Conservation (phyloP, 2,797 vertebrate species). For the Pseudochaenichthys georgianus region DNA sequence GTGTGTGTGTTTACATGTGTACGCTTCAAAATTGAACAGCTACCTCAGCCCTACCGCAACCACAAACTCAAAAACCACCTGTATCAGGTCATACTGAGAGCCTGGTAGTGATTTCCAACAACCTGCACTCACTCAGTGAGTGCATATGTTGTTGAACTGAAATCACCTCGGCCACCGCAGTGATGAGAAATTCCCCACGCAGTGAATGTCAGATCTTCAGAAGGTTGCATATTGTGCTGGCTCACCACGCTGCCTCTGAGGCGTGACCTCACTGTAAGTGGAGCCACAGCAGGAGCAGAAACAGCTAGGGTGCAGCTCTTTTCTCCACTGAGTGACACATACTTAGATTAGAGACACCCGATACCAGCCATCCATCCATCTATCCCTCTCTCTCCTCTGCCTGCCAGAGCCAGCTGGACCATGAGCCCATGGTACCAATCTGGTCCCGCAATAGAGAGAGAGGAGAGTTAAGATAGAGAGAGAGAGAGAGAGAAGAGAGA, state of each 20-base stretch:
- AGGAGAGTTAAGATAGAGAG: no score
- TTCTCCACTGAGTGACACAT: conserved; percentile 69
- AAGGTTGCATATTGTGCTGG: conserved; percentile 57
- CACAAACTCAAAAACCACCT: conserved; percentile 46
- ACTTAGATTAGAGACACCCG: conserved; percentile 74
- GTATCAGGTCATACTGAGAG: conserved; percentile 47
- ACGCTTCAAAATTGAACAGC: conserved; percentile 30
- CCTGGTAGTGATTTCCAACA: conserved; percentile 23
- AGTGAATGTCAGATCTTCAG: conserved; percentile 38
- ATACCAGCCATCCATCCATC: conserved; percentile 60
- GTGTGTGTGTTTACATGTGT: conserved; percentile 36
- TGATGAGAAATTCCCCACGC: conserved; percentile 59
- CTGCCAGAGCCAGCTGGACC: conserved; percentile 67
- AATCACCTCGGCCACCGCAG: conserved; percentile 50
- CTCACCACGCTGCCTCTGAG: conserved; percentile 47
- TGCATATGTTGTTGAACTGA: conserved; percentile 30
- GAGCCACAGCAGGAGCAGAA: conserved; percentile 50
- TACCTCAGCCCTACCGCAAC: conserved; percentile 48
- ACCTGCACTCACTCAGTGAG: conserved; percentile 29
- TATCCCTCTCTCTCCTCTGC: conserved; percentile 30
- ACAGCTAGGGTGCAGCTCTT: conserved; percentile 52
- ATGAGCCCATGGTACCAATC: conserved; percentile 74
- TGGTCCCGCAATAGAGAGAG: conserved; percentile 12
- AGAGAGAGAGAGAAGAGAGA: no score
- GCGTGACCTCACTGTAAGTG: conserved; percentile 60